A percentile compares a stretch with the other conserved stretches of the same genome.
Evolutionary conservation across 2,797 vertebrate genomes (phyloP).

Genomic region (Trematocara caparti): DNA sequence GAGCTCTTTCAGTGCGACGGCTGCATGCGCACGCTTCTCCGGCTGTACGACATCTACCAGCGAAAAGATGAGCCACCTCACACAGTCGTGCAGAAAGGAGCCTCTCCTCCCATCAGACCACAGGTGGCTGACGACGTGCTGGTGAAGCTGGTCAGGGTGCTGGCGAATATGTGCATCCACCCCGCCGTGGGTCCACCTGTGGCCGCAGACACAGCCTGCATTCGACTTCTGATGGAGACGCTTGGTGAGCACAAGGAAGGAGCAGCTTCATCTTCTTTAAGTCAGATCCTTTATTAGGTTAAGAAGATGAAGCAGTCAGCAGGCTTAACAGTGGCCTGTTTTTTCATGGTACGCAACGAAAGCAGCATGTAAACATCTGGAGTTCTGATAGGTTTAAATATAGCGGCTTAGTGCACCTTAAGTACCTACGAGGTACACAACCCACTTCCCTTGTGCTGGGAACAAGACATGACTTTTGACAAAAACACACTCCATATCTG

Average conservation of each 20-base stretch:
- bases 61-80: slow-evolving; percentile 33
- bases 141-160: slow-evolving; percentile 88
- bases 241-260: slow-evolving; percentile 77
- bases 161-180: slow-evolving; percentile 90
- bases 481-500: slow-evolving; percentile 14
- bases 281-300: background rate
- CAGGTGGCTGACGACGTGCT: slow-evolving; percentile 83
- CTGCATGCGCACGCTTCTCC: slow-evolving; percentile 76
- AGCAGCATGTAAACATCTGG: background rate
- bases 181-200: slow-evolving; percentile 77
- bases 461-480: slow-evolving; percentile 35
- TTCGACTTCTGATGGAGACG: slow-evolving; percentile 81
- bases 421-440: slow-evolving; percentile 7
- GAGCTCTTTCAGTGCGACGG: slow-evolving; percentile 76
- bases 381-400: slow-evolving; percentile 19
- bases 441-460: slow-evolving; percentile 61
- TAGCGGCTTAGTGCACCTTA: slow-evolving; percentile 17
- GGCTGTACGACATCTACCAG: slow-evolving; percentile 80
- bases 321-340: background rate
- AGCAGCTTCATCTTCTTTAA: background rate
- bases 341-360: background rate
- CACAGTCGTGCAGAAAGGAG: background rate
- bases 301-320: background rate
- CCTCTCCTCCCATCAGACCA: background rate
- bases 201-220: slow-evolving; percentile 67